phyloP scores from a whole-genome alignment of 1,140 invertebrate species.

The Subanguina moxae region DNA sequence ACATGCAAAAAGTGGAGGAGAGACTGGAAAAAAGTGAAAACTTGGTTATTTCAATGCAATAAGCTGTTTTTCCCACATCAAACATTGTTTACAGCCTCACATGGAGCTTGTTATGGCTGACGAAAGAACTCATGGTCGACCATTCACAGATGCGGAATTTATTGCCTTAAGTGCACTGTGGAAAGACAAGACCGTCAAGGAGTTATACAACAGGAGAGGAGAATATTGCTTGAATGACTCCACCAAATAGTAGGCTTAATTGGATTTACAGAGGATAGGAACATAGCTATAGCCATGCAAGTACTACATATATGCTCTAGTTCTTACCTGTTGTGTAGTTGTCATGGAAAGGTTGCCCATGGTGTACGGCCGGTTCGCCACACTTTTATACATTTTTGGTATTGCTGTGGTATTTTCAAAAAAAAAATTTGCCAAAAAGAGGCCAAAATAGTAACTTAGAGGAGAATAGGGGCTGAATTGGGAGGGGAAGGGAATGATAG shows the following conservation, averaged over 20 bases:
- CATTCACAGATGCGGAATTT: neutral
- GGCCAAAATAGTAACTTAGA: too few relatives aligned
- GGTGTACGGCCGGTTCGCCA: too few relatives aligned
- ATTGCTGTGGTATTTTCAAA: too few relatives aligned
- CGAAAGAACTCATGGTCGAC: conserved; percentile 10
- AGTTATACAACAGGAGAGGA: conserved; percentile 10
- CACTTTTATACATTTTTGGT: too few relatives aligned
- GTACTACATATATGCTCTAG: too few relatives aligned
- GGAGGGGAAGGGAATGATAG: too few relatives aligned
- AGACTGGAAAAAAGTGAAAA: neutral
- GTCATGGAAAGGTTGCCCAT: too few relatives aligned
- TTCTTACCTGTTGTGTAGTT: too few relatives aligned
- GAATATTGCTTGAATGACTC: conserved; percentile 13
- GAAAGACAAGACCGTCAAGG: conserved; percentile 6
- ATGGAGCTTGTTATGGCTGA: neutral
- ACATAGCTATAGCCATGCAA: too few relatives aligned
- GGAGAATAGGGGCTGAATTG: too few relatives aligned
- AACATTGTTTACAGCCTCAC: neutral
- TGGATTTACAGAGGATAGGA: too few relatives aligned
- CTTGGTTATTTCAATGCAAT: neutral
- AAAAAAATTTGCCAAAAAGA: too few relatives aligned
- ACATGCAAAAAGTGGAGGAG: neutral
- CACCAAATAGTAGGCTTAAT: conserved; percentile 8
- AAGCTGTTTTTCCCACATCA: neutral
- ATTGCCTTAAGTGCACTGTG: neutral